These are phyloP conservation scores for Trachops cirrhosus DNA, from an alignment of 2,797 vertebrate species.

Conservation along the genomic window DNA sequence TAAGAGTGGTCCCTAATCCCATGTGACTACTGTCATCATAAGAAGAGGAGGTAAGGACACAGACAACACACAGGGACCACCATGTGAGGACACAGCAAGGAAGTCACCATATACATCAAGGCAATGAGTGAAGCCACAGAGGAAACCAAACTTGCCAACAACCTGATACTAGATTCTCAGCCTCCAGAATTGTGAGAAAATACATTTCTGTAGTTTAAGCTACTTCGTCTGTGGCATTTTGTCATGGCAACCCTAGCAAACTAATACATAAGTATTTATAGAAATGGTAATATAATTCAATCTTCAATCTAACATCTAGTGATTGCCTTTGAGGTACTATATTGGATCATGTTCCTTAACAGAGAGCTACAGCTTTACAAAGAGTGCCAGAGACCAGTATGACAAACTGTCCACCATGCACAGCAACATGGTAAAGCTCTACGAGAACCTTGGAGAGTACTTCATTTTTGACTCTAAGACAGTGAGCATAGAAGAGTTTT, in stretches of 20 bases:
- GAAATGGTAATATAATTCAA: slow-evolving; percentile 4
- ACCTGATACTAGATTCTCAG: background rate
- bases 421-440: slow-evolving; percentile 97
- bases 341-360: slow-evolving; percentile 86
- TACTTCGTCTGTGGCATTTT: background rate
- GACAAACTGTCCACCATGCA: slow-evolving; percentile 96
- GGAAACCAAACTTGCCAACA: background rate
- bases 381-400: slow-evolving; percentile 93
- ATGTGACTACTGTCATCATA: background rate
- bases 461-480: slow-evolving; percentile 94
- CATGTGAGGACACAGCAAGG: background rate
- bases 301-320: slow-evolving; percentile 12
- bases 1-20: background rate
- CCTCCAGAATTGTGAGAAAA: background rate
- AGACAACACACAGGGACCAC: background rate
- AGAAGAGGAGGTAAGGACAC: background rate
- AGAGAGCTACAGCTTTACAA: slow-evolving; percentile 90
- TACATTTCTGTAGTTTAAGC: background rate
- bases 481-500: slow-evolving; percentile 94
- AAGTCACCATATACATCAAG: background rate
- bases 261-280: background rate
- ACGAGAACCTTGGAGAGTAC: slow-evolving; percentile 92
- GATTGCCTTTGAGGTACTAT: background rate
- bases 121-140: background rate
- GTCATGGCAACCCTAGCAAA: background rate